Conservation (phyloP, 2,888 invertebrate species). For the Caenorhabditis doughertyi region DNA sequence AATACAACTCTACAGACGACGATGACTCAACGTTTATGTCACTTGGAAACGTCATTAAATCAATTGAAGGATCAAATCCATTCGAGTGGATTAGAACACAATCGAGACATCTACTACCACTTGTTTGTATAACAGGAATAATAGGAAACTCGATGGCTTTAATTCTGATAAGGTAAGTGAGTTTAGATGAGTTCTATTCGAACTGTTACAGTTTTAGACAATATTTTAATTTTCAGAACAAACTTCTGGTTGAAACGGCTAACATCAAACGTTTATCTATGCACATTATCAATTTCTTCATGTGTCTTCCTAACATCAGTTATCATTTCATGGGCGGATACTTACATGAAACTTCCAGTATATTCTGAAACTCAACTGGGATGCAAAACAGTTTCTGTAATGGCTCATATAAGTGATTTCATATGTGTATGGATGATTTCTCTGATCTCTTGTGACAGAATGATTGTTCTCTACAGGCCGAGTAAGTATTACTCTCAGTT, state of each 20-base stretch:
- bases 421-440: constrained; percentile 81
- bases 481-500: constrained; percentile 50
- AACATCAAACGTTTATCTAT: constrained; percentile 82
- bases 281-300: constrained; percentile 79
- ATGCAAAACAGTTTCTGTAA: constrained; percentile 78
- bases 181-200: too few relatives aligned
- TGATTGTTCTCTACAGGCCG: constrained; percentile 79
- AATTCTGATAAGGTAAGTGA: constrained; percentile 77
- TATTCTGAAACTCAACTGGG: constrained; percentile 77
- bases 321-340: constrained; percentile 79
- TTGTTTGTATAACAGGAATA: constrained; percentile 76
- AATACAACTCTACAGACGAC: constrained; percentile 16
- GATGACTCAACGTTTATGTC: constrained; percentile 52
- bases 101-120: constrained; percentile 65
- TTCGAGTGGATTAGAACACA: constrained; percentile 63
- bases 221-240: constrained; percentile 75
- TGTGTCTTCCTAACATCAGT: constrained; percentile 81
- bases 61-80: constrained; percentile 58
- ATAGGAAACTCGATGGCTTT: constrained; percentile 82
- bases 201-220: too few relatives aligned
- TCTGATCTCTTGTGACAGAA: constrained; percentile 79
- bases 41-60: constrained; percentile 22
- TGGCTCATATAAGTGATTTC: constrained; percentile 81
- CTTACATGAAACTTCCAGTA: constrained; percentile 73
- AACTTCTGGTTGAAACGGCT: constrained; percentile 81